Evolutionary conservation across 2,888 invertebrate genomes (phyloP).

Genomic region (Machimus atricapillus): DNA sequence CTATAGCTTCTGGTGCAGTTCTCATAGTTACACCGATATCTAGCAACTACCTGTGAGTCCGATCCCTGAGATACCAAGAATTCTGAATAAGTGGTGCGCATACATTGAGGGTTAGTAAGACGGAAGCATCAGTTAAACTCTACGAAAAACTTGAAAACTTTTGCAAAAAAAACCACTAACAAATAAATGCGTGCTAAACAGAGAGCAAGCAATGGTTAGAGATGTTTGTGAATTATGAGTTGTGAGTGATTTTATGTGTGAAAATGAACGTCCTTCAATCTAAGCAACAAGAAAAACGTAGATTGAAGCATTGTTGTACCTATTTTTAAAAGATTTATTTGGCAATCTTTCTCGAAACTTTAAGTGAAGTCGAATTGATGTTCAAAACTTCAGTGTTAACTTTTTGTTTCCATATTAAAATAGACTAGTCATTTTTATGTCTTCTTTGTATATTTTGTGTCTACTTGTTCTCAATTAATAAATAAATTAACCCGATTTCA

Average conservation of each 20-base stretch:
- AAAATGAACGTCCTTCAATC: neutral
- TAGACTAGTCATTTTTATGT: neutral
- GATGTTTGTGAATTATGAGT: neutral
- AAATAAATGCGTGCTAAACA: neutral
- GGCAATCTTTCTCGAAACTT: neutral
- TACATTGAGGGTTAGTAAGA: neutral
- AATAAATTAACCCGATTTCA: neutral
- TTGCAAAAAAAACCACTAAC: neutral
- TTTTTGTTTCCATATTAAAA: neutral
- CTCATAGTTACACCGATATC: slow-evolving; percentile 88
- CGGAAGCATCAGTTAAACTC: neutral
- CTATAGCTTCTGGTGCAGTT: slow-evolving; percentile 90
- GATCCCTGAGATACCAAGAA: slow-evolving; percentile 52
- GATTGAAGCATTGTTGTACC: neutral
- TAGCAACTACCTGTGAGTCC: slow-evolving; percentile 67
- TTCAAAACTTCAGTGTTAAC: neutral
- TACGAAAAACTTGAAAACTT: neutral
- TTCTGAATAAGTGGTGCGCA: neutral
- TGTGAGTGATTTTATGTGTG: neutral
- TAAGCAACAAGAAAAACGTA: neutral
- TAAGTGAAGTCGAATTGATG: no score
- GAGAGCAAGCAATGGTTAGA: neutral
- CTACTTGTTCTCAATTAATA: neutral
- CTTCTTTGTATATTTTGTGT: neutral
- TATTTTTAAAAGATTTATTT: neutral